A percentile compares a stretch with the other conserved stretches of the same genome.
These are phyloP conservation scores for Dicycla oo DNA, from an alignment of 2,888 invertebrate species.

Conservation along the genomic window DNA sequence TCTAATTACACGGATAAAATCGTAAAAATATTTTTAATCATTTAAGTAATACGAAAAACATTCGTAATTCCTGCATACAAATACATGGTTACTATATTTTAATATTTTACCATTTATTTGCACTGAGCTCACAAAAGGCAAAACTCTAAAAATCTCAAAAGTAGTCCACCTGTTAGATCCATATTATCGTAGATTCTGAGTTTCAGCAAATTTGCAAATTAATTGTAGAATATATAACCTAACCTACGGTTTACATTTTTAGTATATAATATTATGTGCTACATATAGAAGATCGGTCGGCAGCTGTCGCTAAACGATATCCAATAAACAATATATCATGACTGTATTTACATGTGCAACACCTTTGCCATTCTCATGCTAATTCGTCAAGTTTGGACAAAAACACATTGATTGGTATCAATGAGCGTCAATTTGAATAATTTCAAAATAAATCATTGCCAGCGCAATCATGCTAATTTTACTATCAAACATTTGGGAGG, in stretches of 20 bases:
- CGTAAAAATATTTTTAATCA: not conserved
- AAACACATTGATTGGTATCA: constrained; percentile 81
- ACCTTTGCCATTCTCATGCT: constrained; percentile 81
- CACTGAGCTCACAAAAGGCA: not conserved
- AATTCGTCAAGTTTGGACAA: constrained; percentile 75
- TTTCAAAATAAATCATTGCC: constrained; percentile 81
- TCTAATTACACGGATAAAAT: constrained; percentile 21
- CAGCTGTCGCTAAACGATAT: constrained; percentile 68
- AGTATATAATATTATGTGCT: constrained; percentile 11
- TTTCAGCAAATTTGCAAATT: constrained; percentile 1
- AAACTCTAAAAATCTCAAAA: not conserved
- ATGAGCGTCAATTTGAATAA: constrained; percentile 82
- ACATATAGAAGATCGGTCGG: constrained; percentile 12
- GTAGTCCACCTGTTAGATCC: not conserved
- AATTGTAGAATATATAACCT: not conserved
- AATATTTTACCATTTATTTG: constrained; percentile 2
- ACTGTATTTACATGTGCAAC: constrained; percentile 65
- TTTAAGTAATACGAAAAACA: not conserved
- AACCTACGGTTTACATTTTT: constrained; percentile 1
- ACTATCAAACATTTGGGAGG: constrained; percentile 70
- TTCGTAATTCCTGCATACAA: not conserved
- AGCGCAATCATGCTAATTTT: constrained; percentile 76
- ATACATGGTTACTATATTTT: not conserved
- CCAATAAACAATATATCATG: constrained; percentile 72
- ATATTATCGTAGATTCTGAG: not conserved